Conservation (phyloP, 2,113 vertebrate species). For the Calyptomena viridis region DNA sequence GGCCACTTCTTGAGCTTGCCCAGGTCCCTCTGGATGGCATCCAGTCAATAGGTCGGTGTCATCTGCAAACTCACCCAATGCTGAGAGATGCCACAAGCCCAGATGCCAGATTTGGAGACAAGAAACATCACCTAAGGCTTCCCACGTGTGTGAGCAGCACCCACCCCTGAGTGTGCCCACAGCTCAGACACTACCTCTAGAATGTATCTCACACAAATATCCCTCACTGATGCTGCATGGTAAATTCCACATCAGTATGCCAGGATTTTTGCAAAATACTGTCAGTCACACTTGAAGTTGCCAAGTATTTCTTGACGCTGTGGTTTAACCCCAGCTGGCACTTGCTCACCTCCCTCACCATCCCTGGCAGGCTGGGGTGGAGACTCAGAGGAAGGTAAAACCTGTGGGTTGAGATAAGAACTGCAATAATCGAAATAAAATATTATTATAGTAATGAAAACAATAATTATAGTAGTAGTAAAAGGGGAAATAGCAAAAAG, state of each 20-base stretch:
- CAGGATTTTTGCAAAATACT: neutral
- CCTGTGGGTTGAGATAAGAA: neutral
- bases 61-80: neutral
- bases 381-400: neutral
- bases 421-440: neutral
- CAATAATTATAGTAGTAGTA: neutral
- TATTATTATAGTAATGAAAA: neutral
- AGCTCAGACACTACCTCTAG: neutral
- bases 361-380: neutral
- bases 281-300: neutral
- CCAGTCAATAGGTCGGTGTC: neutral
- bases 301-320: neutral
- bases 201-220: neutral
- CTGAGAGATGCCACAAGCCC: neutral
- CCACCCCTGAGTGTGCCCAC: rapidly evolving
- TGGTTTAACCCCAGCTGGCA: neutral
- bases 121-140: neutral
- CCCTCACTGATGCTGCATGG: neutral
- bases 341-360: neutral
- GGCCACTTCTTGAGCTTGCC: neutral
- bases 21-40: neutral
- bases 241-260: neutral
- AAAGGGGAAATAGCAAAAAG: neutral
- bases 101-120: neutral
- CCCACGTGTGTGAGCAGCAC: rapidly evolving